Conservation (phyloP, 2,888 invertebrate genomes). For the Sinotaia quadrata region DNA sequence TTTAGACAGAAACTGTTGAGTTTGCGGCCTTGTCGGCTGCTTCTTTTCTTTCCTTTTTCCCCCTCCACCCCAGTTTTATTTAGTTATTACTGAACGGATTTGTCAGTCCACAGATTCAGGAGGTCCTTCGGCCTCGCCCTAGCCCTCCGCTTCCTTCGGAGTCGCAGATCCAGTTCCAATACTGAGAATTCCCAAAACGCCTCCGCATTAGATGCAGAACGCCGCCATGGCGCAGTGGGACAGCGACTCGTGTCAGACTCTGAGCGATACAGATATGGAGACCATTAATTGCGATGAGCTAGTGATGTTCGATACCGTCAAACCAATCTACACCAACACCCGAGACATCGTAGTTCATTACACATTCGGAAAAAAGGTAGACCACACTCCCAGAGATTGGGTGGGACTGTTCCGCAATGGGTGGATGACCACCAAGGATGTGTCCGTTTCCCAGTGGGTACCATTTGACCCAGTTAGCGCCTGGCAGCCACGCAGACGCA, state of each 20-base stretch:
- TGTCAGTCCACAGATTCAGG: not conserved
- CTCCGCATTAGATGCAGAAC: no score
- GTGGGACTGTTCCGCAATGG: slow-evolving; percentile 21
- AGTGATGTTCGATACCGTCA: slow-evolving; percentile 15
- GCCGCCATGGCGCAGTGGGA: not conserved
- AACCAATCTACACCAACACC: slow-evolving; percentile 16
- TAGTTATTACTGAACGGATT: not conserved
- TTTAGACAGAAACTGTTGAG: slow-evolving; percentile 1
- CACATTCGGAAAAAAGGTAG: slow-evolving; percentile 15
- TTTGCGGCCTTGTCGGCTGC: not conserved
- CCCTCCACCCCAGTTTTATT: not conserved
- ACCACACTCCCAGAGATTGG: slow-evolving; percentile 16
- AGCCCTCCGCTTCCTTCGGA: not conserved
- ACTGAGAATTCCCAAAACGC: no score
- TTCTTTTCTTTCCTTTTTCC: not conserved
- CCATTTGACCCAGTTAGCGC: slow-evolving; percentile 1
- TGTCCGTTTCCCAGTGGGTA: slow-evolving; percentile 14
- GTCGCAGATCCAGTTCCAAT: no score
- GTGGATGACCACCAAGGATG: slow-evolving; percentile 17
- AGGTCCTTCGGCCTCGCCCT: not conserved
- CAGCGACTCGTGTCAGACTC: not conserved
- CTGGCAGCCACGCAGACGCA: slow-evolving; percentile 4
- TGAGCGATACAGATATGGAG: slow-evolving; percentile 21
- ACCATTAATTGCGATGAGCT: slow-evolving; percentile 26
- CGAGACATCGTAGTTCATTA: slow-evolving; percentile 13